These are phyloP conservation scores for Mesembrinibis cayennensis DNA, from an alignment of 2,113 vertebrate genomes.

Conservation along the genomic window DNA sequence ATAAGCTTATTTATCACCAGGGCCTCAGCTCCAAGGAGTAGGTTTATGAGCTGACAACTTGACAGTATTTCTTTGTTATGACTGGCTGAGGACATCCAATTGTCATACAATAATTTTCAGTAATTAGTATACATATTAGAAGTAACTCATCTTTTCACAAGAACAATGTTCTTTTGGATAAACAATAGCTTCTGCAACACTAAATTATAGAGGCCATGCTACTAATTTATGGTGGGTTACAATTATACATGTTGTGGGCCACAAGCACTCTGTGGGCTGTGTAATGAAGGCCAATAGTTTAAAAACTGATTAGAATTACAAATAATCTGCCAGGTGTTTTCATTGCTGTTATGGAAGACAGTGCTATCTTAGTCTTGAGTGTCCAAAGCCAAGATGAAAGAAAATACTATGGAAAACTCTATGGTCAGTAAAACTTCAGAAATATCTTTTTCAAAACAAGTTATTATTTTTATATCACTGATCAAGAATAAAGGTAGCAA, in stretches of 20 bases:
- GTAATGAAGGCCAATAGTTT: conserved; percentile 68
- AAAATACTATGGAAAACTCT: neutral
- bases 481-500: neutral
- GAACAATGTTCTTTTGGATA: conserved; percentile 66
- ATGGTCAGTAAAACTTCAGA: neutral
- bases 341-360: conserved; percentile 33
- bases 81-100: conserved; percentile 51
- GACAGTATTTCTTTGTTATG: conserved; percentile 60
- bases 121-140: conserved; percentile 64
- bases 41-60: conserved; percentile 53
- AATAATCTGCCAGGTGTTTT: conserved; percentile 69
- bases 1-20: neutral
- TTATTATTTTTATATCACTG: neutral
- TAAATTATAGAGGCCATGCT: conserved; percentile 54
- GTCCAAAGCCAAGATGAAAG: conserved; percentile 21
- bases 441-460: neutral
- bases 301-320: conserved; percentile 69
- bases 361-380: neutral
- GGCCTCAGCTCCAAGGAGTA: conserved; percentile 15
- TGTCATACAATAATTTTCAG: conserved; percentile 65
- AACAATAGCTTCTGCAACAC: conserved; percentile 61
- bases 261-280: conserved; percentile 64
- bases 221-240: conserved; percentile 68
- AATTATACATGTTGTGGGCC: conserved; percentile 68
- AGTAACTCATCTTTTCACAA: conserved; percentile 61